These are phyloP conservation scores for Clamator glandarius DNA, from an alignment of 2,797 vertebrate genomes.

Conservation along the genomic window DNA sequence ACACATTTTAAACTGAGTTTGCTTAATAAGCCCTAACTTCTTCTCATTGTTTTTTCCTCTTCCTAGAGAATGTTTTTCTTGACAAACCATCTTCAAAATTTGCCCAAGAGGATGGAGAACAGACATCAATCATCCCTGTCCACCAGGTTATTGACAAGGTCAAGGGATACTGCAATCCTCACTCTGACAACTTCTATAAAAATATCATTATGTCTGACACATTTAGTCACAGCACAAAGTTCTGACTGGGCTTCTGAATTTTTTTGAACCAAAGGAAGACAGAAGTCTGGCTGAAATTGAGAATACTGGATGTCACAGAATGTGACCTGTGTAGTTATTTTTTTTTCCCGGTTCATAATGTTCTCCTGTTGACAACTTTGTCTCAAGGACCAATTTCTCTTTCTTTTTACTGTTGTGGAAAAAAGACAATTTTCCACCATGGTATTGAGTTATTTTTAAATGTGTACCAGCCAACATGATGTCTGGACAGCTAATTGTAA, in stretches of 20 bases:
- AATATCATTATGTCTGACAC: conserved; percentile 95
- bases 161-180: conserved; percentile 91
- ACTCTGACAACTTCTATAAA: conserved; percentile 96
- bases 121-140: conserved; percentile 90
- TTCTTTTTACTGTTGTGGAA: neutral
- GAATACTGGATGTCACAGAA: neutral
- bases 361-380: conserved; percentile 11
- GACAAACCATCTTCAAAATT: conserved; percentile 84
- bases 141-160: conserved; percentile 96
- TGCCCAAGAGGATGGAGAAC: conserved; percentile 83
- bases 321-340: neutral
- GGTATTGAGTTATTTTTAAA: conserved; percentile 2
- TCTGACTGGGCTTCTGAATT: conserved; percentile 75
- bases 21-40: conserved; percentile 39
- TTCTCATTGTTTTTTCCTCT: conserved; percentile 60
- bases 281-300: neutral
- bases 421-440: neutral
- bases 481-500: neutral
- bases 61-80: conserved; percentile 85
- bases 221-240: conserved; percentile 92
- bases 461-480: neutral
- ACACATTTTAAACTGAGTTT: neutral
- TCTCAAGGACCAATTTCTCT: neutral
- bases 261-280: neutral
- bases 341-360: neutral